Evolutionary conservation across 2,113 vertebrate species (phyloP).

Genomic region (Pedetes capensis): DNA sequence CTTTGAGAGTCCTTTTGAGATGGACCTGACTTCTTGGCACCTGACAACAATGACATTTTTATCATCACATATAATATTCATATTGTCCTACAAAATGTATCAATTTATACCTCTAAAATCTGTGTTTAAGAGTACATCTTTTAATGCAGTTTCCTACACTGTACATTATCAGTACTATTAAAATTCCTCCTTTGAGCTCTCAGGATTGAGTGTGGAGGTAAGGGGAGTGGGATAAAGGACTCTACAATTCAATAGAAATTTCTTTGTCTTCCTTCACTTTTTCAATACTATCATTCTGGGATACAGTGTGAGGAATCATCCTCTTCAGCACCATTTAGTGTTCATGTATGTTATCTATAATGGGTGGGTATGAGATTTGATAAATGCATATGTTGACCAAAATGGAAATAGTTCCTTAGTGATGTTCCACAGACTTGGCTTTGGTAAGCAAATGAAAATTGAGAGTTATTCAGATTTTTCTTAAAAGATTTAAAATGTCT

Average conservation of each 20-base stretch:
- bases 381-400: neutral
- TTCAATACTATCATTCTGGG: neutral
- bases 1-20: no score
- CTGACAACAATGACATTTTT: no score
- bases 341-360: neutral
- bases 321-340: neutral
- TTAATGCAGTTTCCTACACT: neutral
- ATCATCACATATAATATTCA: neutral
- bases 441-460: slow-evolving; percentile 1
- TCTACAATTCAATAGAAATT: slow-evolving; percentile 15
- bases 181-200: neutral
- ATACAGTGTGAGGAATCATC: neutral
- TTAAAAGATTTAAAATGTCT: neutral
- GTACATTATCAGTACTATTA: neutral
- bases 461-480: neutral
- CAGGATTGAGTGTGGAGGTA: neutral
- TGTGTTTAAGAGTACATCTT: neutral
- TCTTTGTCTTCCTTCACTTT: slow-evolving; percentile 15
- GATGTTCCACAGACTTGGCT: neutral
- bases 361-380: neutral
- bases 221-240: neutral
- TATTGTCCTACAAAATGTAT: neutral
- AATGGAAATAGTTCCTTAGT: neutral
- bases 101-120: neutral
- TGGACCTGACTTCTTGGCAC: no score